phyloP scores from a whole-genome alignment of 2,797 vertebrate species.

The Sebastes kiyomatsui region DNA sequence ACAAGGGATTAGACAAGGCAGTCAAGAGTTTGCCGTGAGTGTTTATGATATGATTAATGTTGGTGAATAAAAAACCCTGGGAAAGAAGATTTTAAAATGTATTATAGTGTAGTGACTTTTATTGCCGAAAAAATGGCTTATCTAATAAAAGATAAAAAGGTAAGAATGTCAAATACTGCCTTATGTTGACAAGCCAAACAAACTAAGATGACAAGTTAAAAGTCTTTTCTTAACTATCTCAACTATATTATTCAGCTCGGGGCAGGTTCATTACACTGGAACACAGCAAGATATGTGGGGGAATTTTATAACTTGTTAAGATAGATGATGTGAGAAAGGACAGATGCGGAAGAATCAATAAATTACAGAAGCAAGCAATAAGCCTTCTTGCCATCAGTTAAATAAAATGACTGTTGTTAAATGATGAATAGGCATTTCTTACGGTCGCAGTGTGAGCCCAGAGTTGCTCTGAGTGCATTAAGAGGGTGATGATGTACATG shows the following conservation, averaged over 20 bases:
- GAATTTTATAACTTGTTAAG: neutral
- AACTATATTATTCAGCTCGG: neutral
- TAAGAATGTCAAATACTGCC: neutral
- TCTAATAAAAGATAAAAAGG: neutral
- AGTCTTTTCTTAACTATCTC: neutral
- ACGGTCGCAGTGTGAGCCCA: neutral
- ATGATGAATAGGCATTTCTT: neutral
- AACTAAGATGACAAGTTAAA: neutral
- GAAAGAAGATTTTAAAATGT: neutral
- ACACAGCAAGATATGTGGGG: neutral
- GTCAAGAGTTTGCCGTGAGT: conserved; percentile 20
- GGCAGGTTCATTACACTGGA: neutral
- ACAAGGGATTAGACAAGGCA: conserved; percentile 23
- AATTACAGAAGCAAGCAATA: conserved; percentile 5
- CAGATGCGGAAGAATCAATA: neutral
- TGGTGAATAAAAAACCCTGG: neutral
- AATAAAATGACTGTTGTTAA: conserved; percentile 1
- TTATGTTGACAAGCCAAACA: neutral
- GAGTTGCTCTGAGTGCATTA: conserved; percentile 14
- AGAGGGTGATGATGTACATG: conserved; percentile 25
- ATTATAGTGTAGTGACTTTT: neutral
- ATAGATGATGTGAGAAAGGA: neutral
- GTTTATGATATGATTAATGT: conserved; percentile 22
- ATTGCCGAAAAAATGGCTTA: neutral
- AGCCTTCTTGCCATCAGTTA: neutral